Base-by-base conservation (phyloP, 2,888 invertebrate genomes). In the Deroplatys truncata region DNA sequence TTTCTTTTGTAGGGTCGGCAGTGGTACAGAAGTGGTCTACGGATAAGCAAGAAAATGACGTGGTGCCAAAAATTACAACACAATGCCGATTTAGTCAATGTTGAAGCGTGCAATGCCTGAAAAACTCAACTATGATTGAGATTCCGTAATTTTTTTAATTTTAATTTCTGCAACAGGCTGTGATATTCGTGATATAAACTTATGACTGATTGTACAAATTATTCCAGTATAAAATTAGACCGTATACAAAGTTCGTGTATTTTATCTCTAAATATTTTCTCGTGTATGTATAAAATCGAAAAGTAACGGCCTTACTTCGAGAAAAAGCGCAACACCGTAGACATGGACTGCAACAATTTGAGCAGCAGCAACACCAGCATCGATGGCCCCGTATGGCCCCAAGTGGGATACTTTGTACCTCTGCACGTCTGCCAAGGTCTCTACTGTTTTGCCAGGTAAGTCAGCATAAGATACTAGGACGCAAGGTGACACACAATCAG, bases 391-490 rank as follows among this genome's bases (percentile, higher is more conserved):
- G 49, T 88, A 16, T 88, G 90, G 90, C 90, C 90, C 10, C 90
- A 90, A 31, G 90, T 90, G n/a, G 90, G 90, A 10, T 90, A 90
- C 35, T 90, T 90, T 84, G 90, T 90, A 83, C 90, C 90, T 25
- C 56, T 90, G 16, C 88, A 90, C 85, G 88, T 86, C 49, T 90
- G 88, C 56, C 90, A 90, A 72, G 90, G 90, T 7, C 88, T 90
- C 20, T 90, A 90, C 84, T 85, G 88, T 72, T 88, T 90, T 43
- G 56, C 90, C 8, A 31, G 88, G 90, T 90, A 84, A 89, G 89
- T 28, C 56, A 20, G 15, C 25, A 20, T 7, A 15, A 56, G 16
- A 56, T 56, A 56, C 56, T 56, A 8, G 8, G 43, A 43, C 13
- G 1, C 43, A 13, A 13, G 43, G 43, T 13, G 43, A 13, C 43